Evolutionary conservation across 1,140 invertebrate species (phyloP).

Genomic region (Drosophila rhopaloa): DNA sequence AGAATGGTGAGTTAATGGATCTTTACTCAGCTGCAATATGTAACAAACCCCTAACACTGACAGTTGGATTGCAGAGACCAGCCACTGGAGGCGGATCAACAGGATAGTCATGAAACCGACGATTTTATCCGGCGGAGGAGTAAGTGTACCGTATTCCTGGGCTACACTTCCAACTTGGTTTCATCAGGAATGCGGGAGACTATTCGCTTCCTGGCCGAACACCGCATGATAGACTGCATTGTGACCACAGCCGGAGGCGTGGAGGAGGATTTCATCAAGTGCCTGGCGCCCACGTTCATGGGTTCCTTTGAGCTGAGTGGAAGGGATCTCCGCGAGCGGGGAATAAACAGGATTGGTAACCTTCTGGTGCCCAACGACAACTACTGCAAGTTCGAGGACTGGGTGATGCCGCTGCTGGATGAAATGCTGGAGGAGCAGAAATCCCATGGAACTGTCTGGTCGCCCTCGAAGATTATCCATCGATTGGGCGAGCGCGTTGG

Average conservation of each 20-base stretch:
- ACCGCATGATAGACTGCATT: constrained; percentile 95
- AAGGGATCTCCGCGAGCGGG: constrained; percentile 91
- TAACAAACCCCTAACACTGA: constrained; percentile 31
- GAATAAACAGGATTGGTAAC: constrained; percentile 99
- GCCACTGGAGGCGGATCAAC: constrained; percentile 88
- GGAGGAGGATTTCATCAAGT: constrained; percentile 99
- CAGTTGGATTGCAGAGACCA: constrained; percentile 87
- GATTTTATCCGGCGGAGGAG: constrained; percentile 91
- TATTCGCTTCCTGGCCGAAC: constrained; percentile 94
- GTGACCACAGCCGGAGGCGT: constrained; percentile 99
- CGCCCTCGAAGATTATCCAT: constrained; percentile 95
- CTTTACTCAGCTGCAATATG: not conserved
- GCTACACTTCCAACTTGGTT: constrained; percentile 99
- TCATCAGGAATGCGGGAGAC: constrained; percentile 97
- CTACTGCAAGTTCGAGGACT: constrained; percentile 99
- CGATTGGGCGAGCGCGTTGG: constrained; percentile 95
- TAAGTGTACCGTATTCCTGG: constrained; percentile 98
- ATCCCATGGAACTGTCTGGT: constrained; percentile 91
- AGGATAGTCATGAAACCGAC: constrained; percentile 90
- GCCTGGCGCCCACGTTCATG: constrained; percentile 96
- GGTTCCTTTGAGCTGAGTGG: constrained; percentile 92
- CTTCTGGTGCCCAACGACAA: constrained; percentile 99
- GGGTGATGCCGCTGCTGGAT: constrained; percentile 97
- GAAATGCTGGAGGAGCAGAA: constrained; percentile 96
- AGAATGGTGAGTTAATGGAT: constrained; percentile 90